A percentile compares a stretch with the other conserved stretches of the same genome.
Evolutionary conservation across 1,140 invertebrate species (phyloP).

Genomic region (Heliconius himera): DNA sequence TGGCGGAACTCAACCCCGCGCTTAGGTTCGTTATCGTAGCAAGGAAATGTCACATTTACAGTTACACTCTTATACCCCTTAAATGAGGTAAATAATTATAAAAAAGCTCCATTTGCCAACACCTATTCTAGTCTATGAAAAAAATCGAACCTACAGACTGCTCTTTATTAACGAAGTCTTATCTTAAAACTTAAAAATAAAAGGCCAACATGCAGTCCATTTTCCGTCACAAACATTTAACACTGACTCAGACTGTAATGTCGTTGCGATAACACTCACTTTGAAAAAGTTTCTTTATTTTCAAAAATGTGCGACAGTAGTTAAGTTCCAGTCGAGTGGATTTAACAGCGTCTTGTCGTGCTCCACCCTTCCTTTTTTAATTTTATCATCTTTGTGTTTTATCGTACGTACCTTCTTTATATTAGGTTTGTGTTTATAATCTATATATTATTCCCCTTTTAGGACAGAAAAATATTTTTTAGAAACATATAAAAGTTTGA

Average conservation of each 20-base stretch:
- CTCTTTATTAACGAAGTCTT: conserved; percentile 32
- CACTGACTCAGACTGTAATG: conserved; percentile 39
- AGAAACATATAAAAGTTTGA: too few species aligned
- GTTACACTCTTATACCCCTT: too few species aligned
- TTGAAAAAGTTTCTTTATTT: conserved; percentile 46
- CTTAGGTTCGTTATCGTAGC: too few species aligned
- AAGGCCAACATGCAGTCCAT: conserved; percentile 36
- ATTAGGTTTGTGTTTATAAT: neutral
- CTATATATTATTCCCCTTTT: neutral
- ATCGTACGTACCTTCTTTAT: neutral
- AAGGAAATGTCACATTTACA: too few species aligned
- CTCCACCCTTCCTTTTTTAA: neutral
- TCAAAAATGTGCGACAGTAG: conserved; percentile 38
- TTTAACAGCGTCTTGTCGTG: conserved; percentile 30
- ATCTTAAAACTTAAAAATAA: conserved; percentile 37
- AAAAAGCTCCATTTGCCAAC: too few species aligned
- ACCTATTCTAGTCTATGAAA: neutral
- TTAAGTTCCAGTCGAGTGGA: conserved; percentile 28
- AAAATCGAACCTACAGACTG: conserved; percentile 3
- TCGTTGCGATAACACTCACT: conserved; percentile 42
- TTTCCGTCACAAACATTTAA: conserved; percentile 43
- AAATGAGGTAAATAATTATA: too few species aligned
- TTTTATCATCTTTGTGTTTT: conserved; percentile 3
- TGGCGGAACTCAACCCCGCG: too few species aligned
- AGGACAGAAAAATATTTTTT: too few species aligned